Base-by-base conservation (phyloP, 35 echinoderm and acorn worm genomes). In the Ptychodera flava region DNA sequence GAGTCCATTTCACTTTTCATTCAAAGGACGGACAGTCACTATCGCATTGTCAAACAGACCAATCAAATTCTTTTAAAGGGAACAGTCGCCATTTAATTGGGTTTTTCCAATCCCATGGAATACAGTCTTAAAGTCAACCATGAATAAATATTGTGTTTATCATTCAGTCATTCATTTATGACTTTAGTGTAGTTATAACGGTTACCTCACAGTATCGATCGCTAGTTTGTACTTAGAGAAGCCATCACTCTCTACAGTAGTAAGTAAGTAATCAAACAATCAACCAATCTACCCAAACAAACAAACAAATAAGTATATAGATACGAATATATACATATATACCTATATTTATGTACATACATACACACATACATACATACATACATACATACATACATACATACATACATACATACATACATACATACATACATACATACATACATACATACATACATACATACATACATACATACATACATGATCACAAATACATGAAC, bases 361-460 rank as follows among this genome's bases (percentile, higher is more conserved):
- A 64, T 64, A 64, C 45, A 64, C 22, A 64, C 45, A 64, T 64
- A 64, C 45, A 64, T 64, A 64, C 45, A 64, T 64, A 64, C 45
- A 64, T 64, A 64, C 45, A 64, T 64, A 64, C 45, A 64, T 64
- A 64, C 45, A 64, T 64, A 64, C 45, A 64, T 64, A 64, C 45
- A 64, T 64, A 64, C 45, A 64, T 22, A 64, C 45, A 64, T 22
- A 64, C 45, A 64, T 64, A 64, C 45, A 64, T 64, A 64, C 45
- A 64, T 22, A 64, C 45, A 64, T 22, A 64, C 22, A 64, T 22
- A 64, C 22, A 64, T 22, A 64, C 45, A 64, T 22, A 64, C 45
- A 64, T 22, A 64, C 45, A 64, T 22, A 64, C 22, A 64, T 22
- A 64, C 22, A 64, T 22, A 64, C 45, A 64, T 22, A 64, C 22